phyloP scores from a whole-genome alignment of 2,888 invertebrate genomes.

The Lithosia quadra region DNA sequence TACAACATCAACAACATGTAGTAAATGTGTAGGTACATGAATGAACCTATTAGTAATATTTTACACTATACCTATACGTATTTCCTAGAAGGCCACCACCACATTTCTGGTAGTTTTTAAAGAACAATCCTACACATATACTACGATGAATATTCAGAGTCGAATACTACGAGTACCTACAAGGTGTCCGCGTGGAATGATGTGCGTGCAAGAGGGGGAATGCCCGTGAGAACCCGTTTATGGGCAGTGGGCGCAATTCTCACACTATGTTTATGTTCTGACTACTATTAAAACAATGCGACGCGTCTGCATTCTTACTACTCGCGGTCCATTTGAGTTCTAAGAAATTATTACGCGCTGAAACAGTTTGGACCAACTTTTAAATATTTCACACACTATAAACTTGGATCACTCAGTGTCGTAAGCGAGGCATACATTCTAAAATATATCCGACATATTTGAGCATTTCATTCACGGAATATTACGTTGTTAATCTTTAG shows the following conservation, averaged over 20 bases:
- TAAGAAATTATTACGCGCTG: conserved; percentile 30
- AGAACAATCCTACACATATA: not conserved
- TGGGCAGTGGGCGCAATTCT: conserved; percentile 65
- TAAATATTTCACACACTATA: conserved; percentile 31
- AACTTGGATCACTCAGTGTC: conserved; percentile 41
- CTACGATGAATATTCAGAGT: not conserved
- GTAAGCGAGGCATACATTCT: conserved; percentile 20
- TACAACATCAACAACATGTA: not conserved
- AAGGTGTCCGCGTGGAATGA: conserved; percentile 1
- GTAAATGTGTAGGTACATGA: not conserved
- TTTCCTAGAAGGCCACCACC: too few species aligned
- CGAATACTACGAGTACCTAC: not conserved
- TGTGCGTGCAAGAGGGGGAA: conserved; percentile 50
- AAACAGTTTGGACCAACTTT: conserved; percentile 30
- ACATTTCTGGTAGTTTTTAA: not conserved
- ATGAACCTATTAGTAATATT: not conserved
- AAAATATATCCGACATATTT: conserved; percentile 42
- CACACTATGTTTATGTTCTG: conserved; percentile 71
- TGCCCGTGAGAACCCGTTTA: conserved; percentile 62
- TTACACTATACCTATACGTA: not conserved
- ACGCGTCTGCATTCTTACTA: conserved; percentile 62
- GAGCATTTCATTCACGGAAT: conserved; percentile 43
- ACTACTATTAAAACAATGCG: conserved; percentile 63
- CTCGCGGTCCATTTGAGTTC: conserved; percentile 29
- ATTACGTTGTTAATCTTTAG: conserved; percentile 50